These are phyloP conservation scores for Lanius collurio DNA, from an alignment of 2,113 vertebrate species.

Conservation along the genomic window DNA sequence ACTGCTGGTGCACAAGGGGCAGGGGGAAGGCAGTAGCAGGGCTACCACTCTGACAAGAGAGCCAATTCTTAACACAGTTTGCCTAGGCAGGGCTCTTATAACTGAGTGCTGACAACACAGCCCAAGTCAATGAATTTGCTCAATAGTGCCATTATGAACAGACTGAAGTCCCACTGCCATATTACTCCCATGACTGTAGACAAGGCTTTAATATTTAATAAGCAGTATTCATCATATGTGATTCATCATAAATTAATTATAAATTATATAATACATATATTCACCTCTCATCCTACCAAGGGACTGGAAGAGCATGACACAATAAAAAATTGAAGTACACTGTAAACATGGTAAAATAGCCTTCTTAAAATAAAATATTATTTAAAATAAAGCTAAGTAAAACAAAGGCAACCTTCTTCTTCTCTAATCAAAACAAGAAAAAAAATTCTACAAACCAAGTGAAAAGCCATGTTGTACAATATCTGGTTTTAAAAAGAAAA, in stretches of 20 bases:
- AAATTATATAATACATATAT: slow-evolving; percentile 46
- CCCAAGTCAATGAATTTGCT: background rate
- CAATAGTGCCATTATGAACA: background rate
- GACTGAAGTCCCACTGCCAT: background rate
- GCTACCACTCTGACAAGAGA: background rate
- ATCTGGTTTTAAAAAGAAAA: background rate
- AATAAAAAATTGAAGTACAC: slow-evolving; percentile 23
- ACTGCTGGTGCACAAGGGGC: background rate
- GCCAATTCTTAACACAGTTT: background rate
- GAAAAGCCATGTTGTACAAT: background rate
- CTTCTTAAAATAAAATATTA: slow-evolving; percentile 7
- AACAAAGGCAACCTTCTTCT: background rate
- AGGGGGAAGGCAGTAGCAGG: background rate
- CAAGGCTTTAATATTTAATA: slow-evolving; percentile 49
- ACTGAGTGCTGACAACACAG: background rate
- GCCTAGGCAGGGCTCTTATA: background rate
- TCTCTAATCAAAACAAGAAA: background rate
- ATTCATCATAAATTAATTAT: slow-evolving; percentile 55
- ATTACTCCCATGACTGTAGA: background rate
- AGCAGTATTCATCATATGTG: slow-evolving; percentile 13
- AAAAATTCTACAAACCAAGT: background rate
- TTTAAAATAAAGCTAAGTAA: background rate
- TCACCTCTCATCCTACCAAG: slow-evolving; percentile 1
- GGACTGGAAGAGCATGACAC: slow-evolving; percentile 24
- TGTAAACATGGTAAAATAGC: slow-evolving; percentile 22